Evolutionary conservation across 2,797 vertebrate species (phyloP).

Genomic region (Melanotaenia maccullochi): DNA sequence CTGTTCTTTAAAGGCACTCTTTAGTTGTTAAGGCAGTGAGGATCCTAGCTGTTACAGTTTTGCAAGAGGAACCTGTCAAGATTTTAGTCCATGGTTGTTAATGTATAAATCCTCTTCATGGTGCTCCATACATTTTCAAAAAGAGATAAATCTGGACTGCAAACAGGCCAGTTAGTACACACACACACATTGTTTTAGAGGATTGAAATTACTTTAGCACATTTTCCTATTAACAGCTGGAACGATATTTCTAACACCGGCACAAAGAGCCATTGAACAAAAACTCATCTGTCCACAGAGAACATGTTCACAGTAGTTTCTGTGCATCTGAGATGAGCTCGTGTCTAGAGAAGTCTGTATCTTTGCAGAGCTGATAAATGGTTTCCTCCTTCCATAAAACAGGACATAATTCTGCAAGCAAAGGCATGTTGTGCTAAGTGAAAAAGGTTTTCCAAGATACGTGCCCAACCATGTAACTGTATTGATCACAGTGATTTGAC

Average conservation of each 20-base stretch:
- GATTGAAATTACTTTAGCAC: too few relatives aligned
- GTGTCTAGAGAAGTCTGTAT: not conserved
- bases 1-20: not conserved
- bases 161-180: not conserved
- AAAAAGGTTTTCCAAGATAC: not conserved
- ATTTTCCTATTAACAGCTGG: too few relatives aligned
- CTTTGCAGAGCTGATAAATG: not conserved
- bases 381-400: not conserved
- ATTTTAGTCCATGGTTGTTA: not conserved
- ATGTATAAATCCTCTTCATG: not conserved
- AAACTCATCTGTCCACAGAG: not conserved
- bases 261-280: too few relatives aligned
- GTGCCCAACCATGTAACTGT: not conserved
- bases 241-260: too few relatives aligned
- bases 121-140: not conserved
- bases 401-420: not conserved
- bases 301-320: not conserved
- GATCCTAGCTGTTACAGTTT: too few relatives aligned
- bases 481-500: not conserved
- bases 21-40: not conserved
- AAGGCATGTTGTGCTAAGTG: not conserved
- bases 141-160: too few relatives aligned
- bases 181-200: too few relatives aligned
- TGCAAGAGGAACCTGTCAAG: not conserved
- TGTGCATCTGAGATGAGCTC: not conserved